A percentile compares a stretch with the other conserved stretches of the same genome.
phyloP scores from a whole-genome alignment of 2,113 vertebrate genomes.

The Prinia subflava region DNA sequence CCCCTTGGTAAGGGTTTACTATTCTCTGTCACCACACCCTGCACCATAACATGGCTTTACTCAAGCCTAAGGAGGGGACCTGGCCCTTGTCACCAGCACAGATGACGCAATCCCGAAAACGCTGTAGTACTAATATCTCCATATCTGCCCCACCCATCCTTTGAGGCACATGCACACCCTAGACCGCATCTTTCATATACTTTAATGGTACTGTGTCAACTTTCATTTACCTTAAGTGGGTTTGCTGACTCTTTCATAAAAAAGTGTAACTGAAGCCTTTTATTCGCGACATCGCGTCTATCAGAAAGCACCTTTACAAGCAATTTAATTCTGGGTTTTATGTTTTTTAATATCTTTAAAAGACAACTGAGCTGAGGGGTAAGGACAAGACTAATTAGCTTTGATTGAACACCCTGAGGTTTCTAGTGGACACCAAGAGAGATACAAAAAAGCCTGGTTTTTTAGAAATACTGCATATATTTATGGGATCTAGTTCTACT shows the following conservation, averaged over 20 bases:
- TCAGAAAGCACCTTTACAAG: neutral
- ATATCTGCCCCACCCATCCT: conserved; percentile 34
- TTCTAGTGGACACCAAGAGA: neutral
- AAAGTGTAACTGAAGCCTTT: neutral
- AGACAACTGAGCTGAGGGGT: neutral
- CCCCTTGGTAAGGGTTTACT: neutral
- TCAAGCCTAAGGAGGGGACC: conserved; percentile 17
- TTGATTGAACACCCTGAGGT: neutral
- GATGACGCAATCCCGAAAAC: conserved; percentile 60
- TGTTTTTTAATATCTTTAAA: neutral
- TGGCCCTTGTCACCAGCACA: neutral
- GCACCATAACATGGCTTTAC: conserved; percentile 42
- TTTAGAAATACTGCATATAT: neutral
- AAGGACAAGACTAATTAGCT: neutral
- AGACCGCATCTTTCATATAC: conserved; percentile 51
- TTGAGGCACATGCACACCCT: conserved; percentile 22
- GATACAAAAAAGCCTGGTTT: neutral
- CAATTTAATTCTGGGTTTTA: neutral
- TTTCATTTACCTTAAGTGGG: conserved; percentile 64
- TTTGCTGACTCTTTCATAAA: conserved; percentile 59
- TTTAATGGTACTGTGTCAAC: conserved; percentile 49
- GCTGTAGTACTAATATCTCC: conserved; percentile 18
- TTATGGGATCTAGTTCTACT: neutral
- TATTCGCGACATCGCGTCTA: rapidly evolving
- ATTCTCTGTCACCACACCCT: conserved; percentile 53